Percentiles rank a stretch among this genome's conserved stretches.
Conservation (phyloP, 2,113 vertebrate genomes). For the Jaculus jaculus region DNA sequence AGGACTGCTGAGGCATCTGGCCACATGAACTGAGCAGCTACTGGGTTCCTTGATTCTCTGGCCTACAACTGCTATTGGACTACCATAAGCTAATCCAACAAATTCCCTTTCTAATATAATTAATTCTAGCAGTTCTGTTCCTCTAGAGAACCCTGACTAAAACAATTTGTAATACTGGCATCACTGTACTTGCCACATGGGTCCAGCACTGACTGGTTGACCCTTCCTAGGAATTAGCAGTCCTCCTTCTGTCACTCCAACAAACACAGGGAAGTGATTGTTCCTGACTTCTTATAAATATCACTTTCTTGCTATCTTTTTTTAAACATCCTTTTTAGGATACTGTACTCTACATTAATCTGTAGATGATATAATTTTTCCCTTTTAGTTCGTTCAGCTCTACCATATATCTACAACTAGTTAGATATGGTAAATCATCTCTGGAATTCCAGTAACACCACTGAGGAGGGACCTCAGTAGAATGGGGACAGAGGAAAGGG, state of each 20-base stretch:
- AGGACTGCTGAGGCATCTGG: too few relatives aligned
- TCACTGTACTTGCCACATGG: not conserved
- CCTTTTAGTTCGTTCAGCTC: not conserved
- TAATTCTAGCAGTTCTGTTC: too few relatives aligned
- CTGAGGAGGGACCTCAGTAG: too few relatives aligned
- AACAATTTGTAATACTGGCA: not conserved
- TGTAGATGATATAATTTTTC: not conserved
- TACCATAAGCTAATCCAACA: too few relatives aligned
- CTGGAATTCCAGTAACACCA: not conserved
- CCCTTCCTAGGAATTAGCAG: not conserved
- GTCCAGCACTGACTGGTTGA: not conserved
- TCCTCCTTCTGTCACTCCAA: not conserved
- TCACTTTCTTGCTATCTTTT: too few relatives aligned
- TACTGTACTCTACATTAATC: not conserved
- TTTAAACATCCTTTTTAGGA: too few relatives aligned
- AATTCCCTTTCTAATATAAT: too few relatives aligned
- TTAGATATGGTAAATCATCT: not conserved
- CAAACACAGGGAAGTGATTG: not conserved
- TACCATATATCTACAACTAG: not conserved
- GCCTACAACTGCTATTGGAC: too few relatives aligned
- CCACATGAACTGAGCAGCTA: too few relatives aligned
- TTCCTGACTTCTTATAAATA: not conserved
- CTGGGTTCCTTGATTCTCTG: too few relatives aligned
- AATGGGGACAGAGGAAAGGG: too few relatives aligned
- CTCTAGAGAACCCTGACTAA: too few relatives aligned